phyloP scores from a whole-genome alignment of 1,140 invertebrate genomes.

The Diorhabda elongata region DNA sequence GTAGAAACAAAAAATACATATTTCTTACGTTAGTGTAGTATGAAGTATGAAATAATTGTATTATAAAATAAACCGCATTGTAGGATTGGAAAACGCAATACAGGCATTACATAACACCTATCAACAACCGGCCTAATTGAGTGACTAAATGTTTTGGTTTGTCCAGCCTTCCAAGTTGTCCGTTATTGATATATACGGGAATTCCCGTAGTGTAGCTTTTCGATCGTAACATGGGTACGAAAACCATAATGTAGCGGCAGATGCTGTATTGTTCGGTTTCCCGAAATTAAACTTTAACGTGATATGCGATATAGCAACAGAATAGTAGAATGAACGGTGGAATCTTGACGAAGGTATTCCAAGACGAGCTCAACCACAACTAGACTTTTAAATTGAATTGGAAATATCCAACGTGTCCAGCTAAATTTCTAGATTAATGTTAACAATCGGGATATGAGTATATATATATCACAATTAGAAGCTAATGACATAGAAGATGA shows the following conservation, averaged over 20 bases:
- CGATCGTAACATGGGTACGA: constrained; percentile 24
- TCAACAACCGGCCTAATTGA: background rate
- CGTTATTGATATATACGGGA: constrained; percentile 27
- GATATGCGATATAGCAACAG: constrained; percentile 5
- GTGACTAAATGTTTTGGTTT: background rate
- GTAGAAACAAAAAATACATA: no score
- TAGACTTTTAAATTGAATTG: no score
- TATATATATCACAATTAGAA: no score
- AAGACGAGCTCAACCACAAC: no score
- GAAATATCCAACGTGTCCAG: no score
- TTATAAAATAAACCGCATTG: constrained; percentile 1
- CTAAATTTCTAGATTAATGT: no score
- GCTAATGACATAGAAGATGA: no score
- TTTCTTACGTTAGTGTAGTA: no score
- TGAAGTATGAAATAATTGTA: background rate
- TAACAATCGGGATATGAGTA: no score
- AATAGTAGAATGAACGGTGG: background rate
- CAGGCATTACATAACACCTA: background rate
- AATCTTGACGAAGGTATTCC: background rate
- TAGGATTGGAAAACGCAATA: background rate
- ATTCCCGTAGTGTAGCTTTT: constrained; percentile 23
- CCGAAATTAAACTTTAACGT: constrained; percentile 26
- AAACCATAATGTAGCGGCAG: constrained; percentile 4
- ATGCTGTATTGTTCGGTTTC: constrained; percentile 14
- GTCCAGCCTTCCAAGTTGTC: constrained; percentile 11